These are phyloP conservation scores for Trichomycterus rosablanca DNA, from an alignment of 2,113 vertebrate species.

Conservation along the genomic window DNA sequence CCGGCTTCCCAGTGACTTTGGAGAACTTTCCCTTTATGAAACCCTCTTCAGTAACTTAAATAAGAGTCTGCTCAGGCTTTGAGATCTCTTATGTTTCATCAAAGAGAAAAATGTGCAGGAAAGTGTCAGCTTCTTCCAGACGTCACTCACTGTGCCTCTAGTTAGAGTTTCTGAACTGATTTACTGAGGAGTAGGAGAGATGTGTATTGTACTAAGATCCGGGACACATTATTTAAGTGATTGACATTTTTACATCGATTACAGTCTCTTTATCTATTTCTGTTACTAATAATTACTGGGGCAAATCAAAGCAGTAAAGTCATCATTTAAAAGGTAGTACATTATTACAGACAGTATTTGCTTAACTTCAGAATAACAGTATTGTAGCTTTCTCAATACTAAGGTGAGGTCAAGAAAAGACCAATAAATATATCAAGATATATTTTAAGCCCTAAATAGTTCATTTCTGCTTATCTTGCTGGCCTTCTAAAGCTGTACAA, in stretches of 20 bases:
- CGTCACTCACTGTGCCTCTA: constrained; percentile 1
- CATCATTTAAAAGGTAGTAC: too few species aligned
- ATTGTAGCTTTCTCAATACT: too few species aligned
- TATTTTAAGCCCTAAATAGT: too few species aligned
- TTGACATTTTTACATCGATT: neutral
- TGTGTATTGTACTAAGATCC: neutral
- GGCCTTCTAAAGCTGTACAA: too few species aligned
- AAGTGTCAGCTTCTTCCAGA: constrained; percentile 13
- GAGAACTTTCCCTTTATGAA: constrained; percentile 56
- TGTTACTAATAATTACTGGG: too few species aligned
- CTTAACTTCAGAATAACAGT: too few species aligned
- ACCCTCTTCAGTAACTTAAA: constrained; percentile 56
- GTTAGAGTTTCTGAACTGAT: neutral
- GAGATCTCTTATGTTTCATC: constrained; percentile 63
- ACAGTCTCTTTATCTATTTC: too few species aligned
- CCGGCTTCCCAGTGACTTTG: constrained; percentile 61
- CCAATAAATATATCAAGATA: too few species aligned
- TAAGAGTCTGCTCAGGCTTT: constrained; percentile 57
- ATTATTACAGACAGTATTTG: too few species aligned
- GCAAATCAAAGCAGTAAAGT: too few species aligned
- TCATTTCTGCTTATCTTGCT: too few species aligned
- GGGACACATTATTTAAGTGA: neutral
- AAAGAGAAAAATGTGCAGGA: constrained; percentile 43
- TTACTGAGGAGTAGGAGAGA: neutral
- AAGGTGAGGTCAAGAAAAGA: too few species aligned